Evolutionary conservation across 2,888 invertebrate species (phyloP).

Genomic region (Temnothorax ravouxi): DNA sequence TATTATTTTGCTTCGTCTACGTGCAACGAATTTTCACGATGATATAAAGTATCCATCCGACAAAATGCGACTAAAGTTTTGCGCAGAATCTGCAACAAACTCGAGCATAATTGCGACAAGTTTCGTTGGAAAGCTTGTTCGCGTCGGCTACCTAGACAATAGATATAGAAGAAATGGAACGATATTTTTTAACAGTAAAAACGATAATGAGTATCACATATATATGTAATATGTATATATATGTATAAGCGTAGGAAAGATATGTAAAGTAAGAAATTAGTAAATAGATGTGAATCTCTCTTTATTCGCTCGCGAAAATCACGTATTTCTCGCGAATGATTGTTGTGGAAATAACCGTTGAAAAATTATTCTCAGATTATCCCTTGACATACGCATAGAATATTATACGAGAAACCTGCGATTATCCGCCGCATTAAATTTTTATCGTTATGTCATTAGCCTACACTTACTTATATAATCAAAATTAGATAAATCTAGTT

Average conservation of each 20-base stretch:
- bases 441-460: slow-evolving; percentile 47
- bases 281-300: slow-evolving; percentile 48
- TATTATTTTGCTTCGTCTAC: slow-evolving; percentile 40
- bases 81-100: slow-evolving; percentile 28
- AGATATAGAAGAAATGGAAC: slow-evolving; percentile 49
- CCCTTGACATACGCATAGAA: slow-evolving; percentile 18
- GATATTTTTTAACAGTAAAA: slow-evolving; percentile 44
- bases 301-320: slow-evolving; percentile 25
- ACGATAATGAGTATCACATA: slow-evolving; percentile 51
- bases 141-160: neutral
- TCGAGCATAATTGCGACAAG: slow-evolving; percentile 4
- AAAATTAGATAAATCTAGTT: slow-evolving; percentile 83
- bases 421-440: slow-evolving; percentile 40
- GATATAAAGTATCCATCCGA: slow-evolving; percentile 22
- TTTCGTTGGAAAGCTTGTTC: neutral
- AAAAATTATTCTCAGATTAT: slow-evolving; percentile 34
- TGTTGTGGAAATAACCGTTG: slow-evolving; percentile 28
- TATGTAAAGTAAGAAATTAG: slow-evolving; percentile 51
- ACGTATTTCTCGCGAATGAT: slow-evolving; percentile 35
- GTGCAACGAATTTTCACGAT: slow-evolving; percentile 39
- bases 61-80: slow-evolving; percentile 16
- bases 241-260: slow-evolving; percentile 50
- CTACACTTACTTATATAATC: slow-evolving; percentile 72
- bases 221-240: slow-evolving; percentile 2
- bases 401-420: slow-evolving; percentile 45